Percentiles rank a stretch among this genome's conserved stretches.
Conservation (phyloP, 1,140 invertebrate species). For the Tetranychus cinnabarinus region DNA sequence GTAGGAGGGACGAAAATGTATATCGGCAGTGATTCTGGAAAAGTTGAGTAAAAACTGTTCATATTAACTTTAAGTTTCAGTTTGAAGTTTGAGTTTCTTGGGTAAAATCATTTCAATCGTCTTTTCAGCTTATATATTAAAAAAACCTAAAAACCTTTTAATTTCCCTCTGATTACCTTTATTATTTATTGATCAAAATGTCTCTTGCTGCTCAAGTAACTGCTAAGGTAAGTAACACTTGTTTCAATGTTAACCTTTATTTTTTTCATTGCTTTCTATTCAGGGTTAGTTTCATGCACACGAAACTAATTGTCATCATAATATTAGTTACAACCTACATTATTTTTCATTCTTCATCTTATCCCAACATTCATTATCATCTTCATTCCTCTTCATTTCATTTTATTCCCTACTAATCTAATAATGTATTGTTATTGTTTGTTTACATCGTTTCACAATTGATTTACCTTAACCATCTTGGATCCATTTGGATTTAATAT, state of each 20-base stretch:
- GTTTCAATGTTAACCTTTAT: neutral
- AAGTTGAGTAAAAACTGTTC: no score
- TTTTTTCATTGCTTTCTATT: neutral
- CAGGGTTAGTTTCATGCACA: neutral
- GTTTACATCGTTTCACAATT: neutral
- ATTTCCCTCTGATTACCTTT: no score
- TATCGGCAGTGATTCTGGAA: no score
- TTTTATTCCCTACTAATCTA: neutral
- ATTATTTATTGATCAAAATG: neutral
- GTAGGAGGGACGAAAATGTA: no score
- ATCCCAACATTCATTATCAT: neutral
- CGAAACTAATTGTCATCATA: neutral
- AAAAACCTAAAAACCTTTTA: no score
- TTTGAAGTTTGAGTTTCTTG: neutral
- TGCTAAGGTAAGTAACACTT: neutral
- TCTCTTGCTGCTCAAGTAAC: neutral
- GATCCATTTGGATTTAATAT: neutral
- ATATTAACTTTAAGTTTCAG: no score
- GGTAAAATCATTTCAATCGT: no score
- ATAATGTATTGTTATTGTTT: neutral
- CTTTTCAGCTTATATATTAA: no score
- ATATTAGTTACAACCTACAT: neutral
- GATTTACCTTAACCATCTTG: neutral
- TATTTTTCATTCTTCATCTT: neutral
- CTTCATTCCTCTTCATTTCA: no score